These are phyloP conservation scores for Calliphora vicina DNA, from an alignment of 1,140 invertebrate genomes.

Conservation along the genomic window DNA sequence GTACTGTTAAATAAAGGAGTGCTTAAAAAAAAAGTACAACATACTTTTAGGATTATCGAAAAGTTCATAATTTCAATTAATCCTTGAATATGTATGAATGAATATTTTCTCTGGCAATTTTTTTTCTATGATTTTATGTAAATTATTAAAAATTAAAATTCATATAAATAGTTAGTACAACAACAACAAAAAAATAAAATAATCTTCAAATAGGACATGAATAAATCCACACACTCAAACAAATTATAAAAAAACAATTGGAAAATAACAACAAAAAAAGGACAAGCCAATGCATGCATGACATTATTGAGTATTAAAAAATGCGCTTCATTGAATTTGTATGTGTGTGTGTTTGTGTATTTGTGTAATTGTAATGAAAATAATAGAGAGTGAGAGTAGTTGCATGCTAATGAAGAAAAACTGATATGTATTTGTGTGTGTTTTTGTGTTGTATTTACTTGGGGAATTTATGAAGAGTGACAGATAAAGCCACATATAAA, in stretches of 20 bases:
- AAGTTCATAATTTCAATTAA: neutral
- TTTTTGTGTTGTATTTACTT: neutral
- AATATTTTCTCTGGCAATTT: neutral
- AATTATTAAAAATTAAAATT: neutral
- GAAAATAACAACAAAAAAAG: too few relatives aligned
- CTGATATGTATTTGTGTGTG: neutral
- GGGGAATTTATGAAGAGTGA: neutral
- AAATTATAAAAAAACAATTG: neutral
- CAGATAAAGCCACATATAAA: neutral
- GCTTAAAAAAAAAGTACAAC: too few relatives aligned
- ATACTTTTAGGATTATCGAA: too few relatives aligned
- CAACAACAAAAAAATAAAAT: neutral
- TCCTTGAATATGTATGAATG: too few relatives aligned
- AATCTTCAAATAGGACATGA: neutral
- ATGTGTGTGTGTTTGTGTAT: neutral
- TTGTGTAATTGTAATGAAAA: too few relatives aligned
- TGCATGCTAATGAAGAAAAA: neutral
- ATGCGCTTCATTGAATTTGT: neutral
- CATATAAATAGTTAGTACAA: too few relatives aligned
- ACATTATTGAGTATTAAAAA: constrained; percentile 6
- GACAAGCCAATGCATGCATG: neutral
- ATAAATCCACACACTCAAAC: neutral
- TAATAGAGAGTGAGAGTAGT: neutral
- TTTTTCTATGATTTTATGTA: neutral
- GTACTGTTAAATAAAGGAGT: too few relatives aligned